Evolutionary conservation across 1,140 invertebrate genomes (phyloP).

Genomic region (Heterodera carotae): DNA sequence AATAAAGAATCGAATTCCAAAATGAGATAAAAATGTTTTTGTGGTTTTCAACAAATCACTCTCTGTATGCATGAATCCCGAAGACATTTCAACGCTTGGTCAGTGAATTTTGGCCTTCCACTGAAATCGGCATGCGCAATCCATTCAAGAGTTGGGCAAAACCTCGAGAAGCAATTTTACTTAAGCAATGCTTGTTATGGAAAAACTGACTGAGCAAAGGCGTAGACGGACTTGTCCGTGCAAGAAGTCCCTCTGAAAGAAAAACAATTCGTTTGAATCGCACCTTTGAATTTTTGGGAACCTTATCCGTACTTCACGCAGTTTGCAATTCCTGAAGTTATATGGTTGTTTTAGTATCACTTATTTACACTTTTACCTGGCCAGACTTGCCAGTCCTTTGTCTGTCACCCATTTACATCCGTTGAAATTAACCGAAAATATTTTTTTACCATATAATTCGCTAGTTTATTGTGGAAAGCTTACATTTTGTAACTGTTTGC

Average conservation of each 20-base stretch:
- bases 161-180: slow-evolving; percentile 20
- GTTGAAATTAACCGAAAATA: slow-evolving; percentile 59
- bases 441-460: no score
- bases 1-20: neutral
- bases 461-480: slow-evolving; percentile 7
- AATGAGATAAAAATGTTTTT: no score
- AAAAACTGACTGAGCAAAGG: slow-evolving; percentile 48
- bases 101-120: slow-evolving; percentile 61
- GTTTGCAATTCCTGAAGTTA: slow-evolving; percentile 51
- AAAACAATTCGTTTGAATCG: neutral
- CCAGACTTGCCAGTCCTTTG: slow-evolving; percentile 58
- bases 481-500: slow-evolving; percentile 44
- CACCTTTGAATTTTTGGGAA: neutral
- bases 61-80: slow-evolving; percentile 61
- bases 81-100: slow-evolving; percentile 58
- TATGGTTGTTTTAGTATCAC: slow-evolving; percentile 7
- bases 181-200: no score
- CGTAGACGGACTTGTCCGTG: slow-evolving; percentile 62
- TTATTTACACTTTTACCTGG: slow-evolving; percentile 34
- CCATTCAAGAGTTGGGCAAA: slow-evolving; percentile 62
- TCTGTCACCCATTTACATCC: slow-evolving; percentile 63
- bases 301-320: slow-evolving; percentile 59
- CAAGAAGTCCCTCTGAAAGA: slow-evolving; percentile 50
- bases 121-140: slow-evolving; percentile 63
- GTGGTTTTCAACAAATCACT: slow-evolving; percentile 64